Percentiles rank a stretch among this genome's conserved stretches.
phyloP scores from a whole-genome alignment of 2,113 vertebrate genomes.

The Nothocercus nigrocapillus region DNA sequence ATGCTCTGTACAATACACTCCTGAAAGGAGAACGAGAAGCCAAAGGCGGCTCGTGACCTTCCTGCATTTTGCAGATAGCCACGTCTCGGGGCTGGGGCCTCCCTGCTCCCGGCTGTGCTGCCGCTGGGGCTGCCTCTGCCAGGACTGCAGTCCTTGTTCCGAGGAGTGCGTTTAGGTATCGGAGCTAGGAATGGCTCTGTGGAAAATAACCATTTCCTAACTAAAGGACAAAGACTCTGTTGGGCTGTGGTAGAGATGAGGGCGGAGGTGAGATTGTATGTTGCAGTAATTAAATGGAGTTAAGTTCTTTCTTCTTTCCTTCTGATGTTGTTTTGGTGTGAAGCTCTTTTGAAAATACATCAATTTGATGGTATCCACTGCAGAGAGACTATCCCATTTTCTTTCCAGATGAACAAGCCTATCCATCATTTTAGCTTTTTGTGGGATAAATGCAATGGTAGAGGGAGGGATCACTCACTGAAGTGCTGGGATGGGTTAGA shows the following conservation, averaged over 20 bases:
- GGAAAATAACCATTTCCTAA: background rate
- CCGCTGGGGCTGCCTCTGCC: background rate
- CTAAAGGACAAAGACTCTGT: background rate
- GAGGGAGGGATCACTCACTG: background rate
- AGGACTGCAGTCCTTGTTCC: background rate
- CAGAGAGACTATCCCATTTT: background rate
- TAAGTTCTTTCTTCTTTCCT: background rate
- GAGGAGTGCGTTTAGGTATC: background rate
- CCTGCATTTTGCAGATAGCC: background rate
- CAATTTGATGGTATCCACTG: background rate
- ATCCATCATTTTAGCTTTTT: background rate
- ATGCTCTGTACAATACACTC: accelerated
- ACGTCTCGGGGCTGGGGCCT: background rate
- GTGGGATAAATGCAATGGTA: background rate
- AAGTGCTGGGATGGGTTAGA: background rate
- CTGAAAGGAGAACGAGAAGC: background rate
- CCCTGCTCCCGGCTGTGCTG: background rate
- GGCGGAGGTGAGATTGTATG: background rate
- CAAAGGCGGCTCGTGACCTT: background rate
- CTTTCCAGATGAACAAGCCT: background rate
- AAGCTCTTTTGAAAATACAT: background rate
- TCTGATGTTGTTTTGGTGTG: background rate
- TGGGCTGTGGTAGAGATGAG: background rate
- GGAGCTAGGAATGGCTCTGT: background rate
- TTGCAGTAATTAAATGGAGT: background rate